phyloP scores from a whole-genome alignment of 2,888 invertebrate species.

The Phortica magna region DNA sequence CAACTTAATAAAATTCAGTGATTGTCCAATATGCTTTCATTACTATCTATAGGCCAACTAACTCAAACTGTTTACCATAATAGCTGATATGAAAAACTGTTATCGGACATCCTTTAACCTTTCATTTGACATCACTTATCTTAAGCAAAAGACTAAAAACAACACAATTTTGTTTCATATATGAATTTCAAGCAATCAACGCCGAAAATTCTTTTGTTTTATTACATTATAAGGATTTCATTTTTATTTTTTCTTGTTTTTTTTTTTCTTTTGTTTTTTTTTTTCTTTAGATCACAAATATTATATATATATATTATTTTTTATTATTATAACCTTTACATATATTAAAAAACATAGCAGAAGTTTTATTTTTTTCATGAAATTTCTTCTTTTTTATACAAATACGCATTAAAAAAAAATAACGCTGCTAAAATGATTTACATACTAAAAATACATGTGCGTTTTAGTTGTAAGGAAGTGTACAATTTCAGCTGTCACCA shows the following conservation, averaged over 20 bases:
- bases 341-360: conserved; percentile 12
- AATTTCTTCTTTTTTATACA: conserved; percentile 13
- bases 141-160: too few relatives aligned
- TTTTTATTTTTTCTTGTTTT: conserved; percentile 24
- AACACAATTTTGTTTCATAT: neutral
- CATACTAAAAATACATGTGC: conserved; percentile 19
- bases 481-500: neutral
- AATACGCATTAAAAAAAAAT: conserved; percentile 6
- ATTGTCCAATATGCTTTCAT: too few relatives aligned
- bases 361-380: conserved; percentile 3
- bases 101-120: too few relatives aligned
- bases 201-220: conserved; percentile 54
- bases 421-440: conserved; percentile 9
- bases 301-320: conserved; percentile 6
- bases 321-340: conserved; percentile 9
- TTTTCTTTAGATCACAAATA: conserved; percentile 22
- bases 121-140: too few relatives aligned
- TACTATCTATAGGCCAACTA: too few relatives aligned
- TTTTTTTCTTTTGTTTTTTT: conserved; percentile 31
- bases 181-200: conserved; percentile 66
- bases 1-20: too few relatives aligned
- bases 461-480: neutral
- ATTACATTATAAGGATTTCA: conserved; percentile 24
- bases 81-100: too few relatives aligned
- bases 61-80: too few relatives aligned